A percentile compares a stretch with the other conserved stretches of the same genome.
Conservation (phyloP, 2,113 vertebrate genomes). For the Trematomus loennbergii region DNA sequence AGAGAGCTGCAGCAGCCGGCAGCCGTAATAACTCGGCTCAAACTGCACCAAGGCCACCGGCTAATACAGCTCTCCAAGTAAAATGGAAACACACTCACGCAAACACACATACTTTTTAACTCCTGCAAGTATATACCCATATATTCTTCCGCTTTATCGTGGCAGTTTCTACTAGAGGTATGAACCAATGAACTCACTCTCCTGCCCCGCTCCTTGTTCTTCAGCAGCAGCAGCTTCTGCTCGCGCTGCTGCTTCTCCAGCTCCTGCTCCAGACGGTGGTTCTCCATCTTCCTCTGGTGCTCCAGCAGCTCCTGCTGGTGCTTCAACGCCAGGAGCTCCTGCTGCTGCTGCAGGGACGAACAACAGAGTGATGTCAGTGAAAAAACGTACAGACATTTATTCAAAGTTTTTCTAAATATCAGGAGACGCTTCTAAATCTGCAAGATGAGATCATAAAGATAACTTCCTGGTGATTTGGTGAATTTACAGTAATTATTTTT, state of each 20-base stretch:
- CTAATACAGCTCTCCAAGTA: conserved; percentile 69
- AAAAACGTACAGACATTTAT: background rate
- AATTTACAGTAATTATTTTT: too few relatives aligned
- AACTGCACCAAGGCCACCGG: conserved; percentile 69
- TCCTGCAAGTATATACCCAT: too few relatives aligned
- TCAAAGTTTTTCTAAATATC: background rate
- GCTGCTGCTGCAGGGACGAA: conserved; percentile 89
- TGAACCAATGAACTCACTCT: conserved; percentile 86
- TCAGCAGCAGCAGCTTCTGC: conserved; percentile 95
- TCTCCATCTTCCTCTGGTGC: conserved; percentile 97
- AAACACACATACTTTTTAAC: background rate
- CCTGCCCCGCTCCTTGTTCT: conserved; percentile 98
- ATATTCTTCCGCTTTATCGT: too few relatives aligned
- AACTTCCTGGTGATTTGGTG: too few relatives aligned
- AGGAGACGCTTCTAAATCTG: background rate
- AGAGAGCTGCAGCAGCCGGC: conserved; percentile 71
- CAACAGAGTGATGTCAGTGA: conserved; percentile 11
- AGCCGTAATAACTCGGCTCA: conserved; percentile 58
- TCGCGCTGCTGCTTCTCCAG: conserved; percentile 97
- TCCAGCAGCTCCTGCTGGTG: conserved; percentile 98
- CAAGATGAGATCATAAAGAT: too few relatives aligned
- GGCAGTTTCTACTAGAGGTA: too few relatives aligned
- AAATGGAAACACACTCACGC: conserved; percentile 63
- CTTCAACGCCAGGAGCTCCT: conserved; percentile 96
- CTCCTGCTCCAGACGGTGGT: conserved; percentile 96